These are phyloP conservation scores for Danio albolineatus DNA, from an alignment of 2,797 vertebrate genomes.

Conservation along the genomic window DNA sequence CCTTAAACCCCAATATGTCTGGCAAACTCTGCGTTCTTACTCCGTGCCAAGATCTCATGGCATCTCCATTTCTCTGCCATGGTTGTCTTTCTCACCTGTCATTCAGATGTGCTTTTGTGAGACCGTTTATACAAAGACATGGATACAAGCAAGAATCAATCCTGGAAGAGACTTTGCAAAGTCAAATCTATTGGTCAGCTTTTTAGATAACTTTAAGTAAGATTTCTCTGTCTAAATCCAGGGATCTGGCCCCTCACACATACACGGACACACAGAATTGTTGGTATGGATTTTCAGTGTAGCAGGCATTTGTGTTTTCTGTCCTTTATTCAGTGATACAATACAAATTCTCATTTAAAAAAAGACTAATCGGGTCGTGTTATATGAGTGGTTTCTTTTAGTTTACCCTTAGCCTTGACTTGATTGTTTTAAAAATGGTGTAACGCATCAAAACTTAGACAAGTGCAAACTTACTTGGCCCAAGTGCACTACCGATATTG, in stretches of 20 bases:
- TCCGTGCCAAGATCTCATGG: slow-evolving; percentile 79
- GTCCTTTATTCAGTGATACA: slow-evolving; percentile 41
- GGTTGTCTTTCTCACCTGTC: slow-evolving; percentile 76
- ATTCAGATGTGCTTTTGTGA: slow-evolving; percentile 75
- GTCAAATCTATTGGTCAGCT: slow-evolving; percentile 68
- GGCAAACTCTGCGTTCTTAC: slow-evolving; percentile 76
- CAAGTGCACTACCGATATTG: slow-evolving; percentile 68
- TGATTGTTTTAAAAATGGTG: slow-evolving; percentile 75
- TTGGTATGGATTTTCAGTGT: slow-evolving; percentile 71
- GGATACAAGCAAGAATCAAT: slow-evolving; percentile 67
- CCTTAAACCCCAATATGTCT: slow-evolving; percentile 79
- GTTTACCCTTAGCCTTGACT: slow-evolving; percentile 63
- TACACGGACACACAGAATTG: slow-evolving; percentile 41
- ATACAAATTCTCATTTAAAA: slow-evolving; percentile 49
- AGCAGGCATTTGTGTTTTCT: slow-evolving; percentile 70
- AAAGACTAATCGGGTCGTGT: slow-evolving; percentile 65
- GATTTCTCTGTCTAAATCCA: slow-evolving; percentile 34
- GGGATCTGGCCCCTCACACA: slow-evolving; percentile 32
- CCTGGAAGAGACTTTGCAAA: slow-evolving; percentile 80
- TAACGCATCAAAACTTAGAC: slow-evolving; percentile 71
- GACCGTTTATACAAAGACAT: slow-evolving; percentile 70
- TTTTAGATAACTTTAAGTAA: slow-evolving; percentile 41
- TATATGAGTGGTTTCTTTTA: slow-evolving; percentile 50
- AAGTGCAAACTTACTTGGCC: slow-evolving; percentile 68
- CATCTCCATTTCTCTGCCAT: slow-evolving; percentile 80